Evolutionary conservation across 2,888 invertebrate species (phyloP).

Genomic region (Eurytoma adleriae): DNA sequence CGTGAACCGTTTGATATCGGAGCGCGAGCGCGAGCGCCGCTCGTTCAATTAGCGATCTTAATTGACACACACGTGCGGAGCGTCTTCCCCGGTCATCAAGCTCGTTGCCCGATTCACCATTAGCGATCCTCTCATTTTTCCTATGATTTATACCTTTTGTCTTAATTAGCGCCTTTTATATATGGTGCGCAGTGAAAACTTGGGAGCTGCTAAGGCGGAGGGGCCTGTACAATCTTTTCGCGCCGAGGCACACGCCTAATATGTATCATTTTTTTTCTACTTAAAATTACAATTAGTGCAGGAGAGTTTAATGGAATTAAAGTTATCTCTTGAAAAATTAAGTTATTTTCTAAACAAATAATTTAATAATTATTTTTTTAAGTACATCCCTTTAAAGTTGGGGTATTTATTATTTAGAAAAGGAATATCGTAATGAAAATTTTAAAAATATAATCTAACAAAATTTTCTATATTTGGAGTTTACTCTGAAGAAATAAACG

Average conservation of each 20-base stretch:
- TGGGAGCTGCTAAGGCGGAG: background rate
- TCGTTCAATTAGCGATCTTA: constrained; percentile 50
- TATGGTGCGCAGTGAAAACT: constrained; percentile 9
- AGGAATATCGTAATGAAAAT: too few species aligned
- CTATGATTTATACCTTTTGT: constrained; percentile 33
- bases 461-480: too few species aligned
- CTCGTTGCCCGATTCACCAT: background rate
- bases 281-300: too few species aligned
- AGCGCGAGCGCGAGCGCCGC: background rate
- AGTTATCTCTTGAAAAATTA: too few species aligned
- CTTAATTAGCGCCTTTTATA: constrained; percentile 33
- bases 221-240: constrained; percentile 14
- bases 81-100: constrained; percentile 3
- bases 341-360: too few species aligned
- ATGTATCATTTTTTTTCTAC: too few species aligned
- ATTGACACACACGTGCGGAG: constrained; percentile 48
- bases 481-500: too few species aligned
- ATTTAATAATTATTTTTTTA: too few species aligned
- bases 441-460: too few species aligned
- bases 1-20: background rate
- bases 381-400: too few species aligned
- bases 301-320: too few species aligned
- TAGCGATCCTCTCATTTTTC: constrained; percentile 25
- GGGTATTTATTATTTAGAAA: too few species aligned
- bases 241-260: background rate